Percentiles rank a stretch among this genome's conserved stretches.
phyloP scores from a whole-genome alignment of 37 sponge, comb jelly and placozoan genomes.

The Crambe crambe region DNA sequence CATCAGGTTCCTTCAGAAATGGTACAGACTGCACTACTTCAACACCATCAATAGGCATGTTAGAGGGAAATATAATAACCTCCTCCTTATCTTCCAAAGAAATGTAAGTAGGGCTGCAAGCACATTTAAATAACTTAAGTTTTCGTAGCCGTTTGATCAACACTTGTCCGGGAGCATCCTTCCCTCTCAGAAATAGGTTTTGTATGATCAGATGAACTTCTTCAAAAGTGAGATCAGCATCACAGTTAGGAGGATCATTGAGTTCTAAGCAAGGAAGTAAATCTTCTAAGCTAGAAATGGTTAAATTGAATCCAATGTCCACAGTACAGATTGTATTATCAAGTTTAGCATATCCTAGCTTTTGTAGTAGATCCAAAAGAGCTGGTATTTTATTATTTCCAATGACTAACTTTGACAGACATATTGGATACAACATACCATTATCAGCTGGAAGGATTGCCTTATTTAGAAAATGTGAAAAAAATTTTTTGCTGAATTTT shows the following conservation, averaged over 20 bases:
- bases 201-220: constrained; percentile 9
- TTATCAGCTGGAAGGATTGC: constrained; percentile 41
- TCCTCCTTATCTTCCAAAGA: neutral
- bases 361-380: constrained; percentile 5
- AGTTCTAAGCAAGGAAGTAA: constrained; percentile 24
- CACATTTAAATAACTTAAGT: neutral
- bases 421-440: constrained; percentile 22
- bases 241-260: neutral
- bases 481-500: too few species aligned
- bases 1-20: neutral
- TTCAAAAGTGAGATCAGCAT: neutral
- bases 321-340: neutral
- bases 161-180: neutral
- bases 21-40: neutral
- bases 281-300: neutral
- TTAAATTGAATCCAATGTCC: too few species aligned
- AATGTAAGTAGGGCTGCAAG: constrained; percentile 12
- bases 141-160: neutral
- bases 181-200: neutral
- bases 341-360: constrained; percentile 30
- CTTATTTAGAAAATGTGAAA: neutral
- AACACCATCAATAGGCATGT: neutral
- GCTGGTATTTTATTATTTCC: neutral
- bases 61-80: neutral
- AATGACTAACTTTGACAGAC: constrained; percentile 1